Conservation (phyloP, 2,113 vertebrate genomes). For the Zosterops lateralis region DNA sequence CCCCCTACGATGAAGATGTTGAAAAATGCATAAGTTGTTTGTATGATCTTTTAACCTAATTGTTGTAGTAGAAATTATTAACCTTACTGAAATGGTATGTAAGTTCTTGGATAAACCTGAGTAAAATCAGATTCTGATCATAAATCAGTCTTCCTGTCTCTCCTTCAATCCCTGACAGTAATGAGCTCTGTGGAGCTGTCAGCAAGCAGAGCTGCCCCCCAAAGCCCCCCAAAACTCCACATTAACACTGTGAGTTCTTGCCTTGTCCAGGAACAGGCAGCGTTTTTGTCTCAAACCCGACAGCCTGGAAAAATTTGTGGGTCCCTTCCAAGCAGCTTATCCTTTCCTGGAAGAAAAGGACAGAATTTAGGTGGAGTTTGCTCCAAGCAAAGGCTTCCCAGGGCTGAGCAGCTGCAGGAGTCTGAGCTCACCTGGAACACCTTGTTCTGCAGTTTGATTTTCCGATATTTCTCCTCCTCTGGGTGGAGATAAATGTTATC, state of each 20-base stretch:
- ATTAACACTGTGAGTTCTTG: conserved; percentile 10
- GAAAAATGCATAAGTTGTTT: no score
- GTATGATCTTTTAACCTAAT: no score
- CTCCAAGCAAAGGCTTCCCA: not conserved
- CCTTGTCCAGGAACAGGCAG: conserved; percentile 84
- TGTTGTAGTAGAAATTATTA: no score
- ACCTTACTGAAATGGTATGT: no score
- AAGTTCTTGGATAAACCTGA: no score
- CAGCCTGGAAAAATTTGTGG: conserved; percentile 85
- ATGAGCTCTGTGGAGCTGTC: not conserved
- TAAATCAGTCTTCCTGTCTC: no score
- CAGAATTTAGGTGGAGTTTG: not conserved
- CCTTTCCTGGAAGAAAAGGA: conserved; percentile 80
- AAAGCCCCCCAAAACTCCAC: no score
- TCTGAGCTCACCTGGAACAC: conserved; percentile 85
- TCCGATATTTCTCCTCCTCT: conserved; percentile 89
- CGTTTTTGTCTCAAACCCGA: conserved; percentile 82
- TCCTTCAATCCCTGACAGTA: no score
- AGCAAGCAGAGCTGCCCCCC: not conserved
- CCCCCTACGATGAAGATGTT: no score
- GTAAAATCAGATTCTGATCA: no score
- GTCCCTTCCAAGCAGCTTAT: conserved; percentile 84
- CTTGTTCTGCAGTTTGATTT: conserved; percentile 92
- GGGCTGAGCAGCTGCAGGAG: not conserved
- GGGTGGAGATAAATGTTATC: conserved; percentile 92